Evolutionary conservation across 2,797 vertebrate genomes (phyloP), one percentile per base, ranked within the genome.

Genomic region (Podargus strigoides): DNA sequence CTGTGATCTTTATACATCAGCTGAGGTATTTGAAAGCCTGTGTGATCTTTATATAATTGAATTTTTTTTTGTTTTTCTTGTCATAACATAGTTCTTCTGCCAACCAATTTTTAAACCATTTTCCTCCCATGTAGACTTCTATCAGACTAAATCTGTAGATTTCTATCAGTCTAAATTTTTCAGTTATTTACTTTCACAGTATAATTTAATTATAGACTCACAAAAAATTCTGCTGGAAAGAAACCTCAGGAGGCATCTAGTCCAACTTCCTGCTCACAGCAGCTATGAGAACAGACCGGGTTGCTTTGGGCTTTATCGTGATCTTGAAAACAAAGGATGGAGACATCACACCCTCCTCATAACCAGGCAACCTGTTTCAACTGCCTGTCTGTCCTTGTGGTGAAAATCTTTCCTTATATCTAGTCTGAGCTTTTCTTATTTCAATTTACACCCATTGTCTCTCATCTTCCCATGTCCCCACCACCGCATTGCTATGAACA

Each of bases 361-460:
- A 88, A 62, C 8, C 44, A 82, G 36, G 12, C 17, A 89, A 49
- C 3, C 2, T 42, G 4, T 64, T 89, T 78, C 34, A 56, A 27
- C 36, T 63, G 21, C 24, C 37, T n/a, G 3, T 44, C n/a, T 80
- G 32, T 32, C 42, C 42, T 79, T 0, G 0, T 44, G 12, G 21
- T 60, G 19, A 44, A 80, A 80, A 18, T 9, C 79, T 85, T 82
- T 82, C 9, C 34, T 60, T 52, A 13, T 21, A 7, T 18, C 19
- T 73, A 34, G 13, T 50, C 24, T 72, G 27, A 37, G 68, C 10
- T 80, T 83, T 36, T 92, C 41, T 32, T 79, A 16, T 67, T 81
- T 75, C 44, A 34, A 0, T 76, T 82, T 60, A 32, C 0, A 0
- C 3, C 5, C 16, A 4, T 41, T 58, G 2, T 59, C 15, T 83